These are phyloP conservation scores for Drosophila ohnishii DNA, from an alignment of 1,140 invertebrate genomes.

Conservation along the genomic window DNA sequence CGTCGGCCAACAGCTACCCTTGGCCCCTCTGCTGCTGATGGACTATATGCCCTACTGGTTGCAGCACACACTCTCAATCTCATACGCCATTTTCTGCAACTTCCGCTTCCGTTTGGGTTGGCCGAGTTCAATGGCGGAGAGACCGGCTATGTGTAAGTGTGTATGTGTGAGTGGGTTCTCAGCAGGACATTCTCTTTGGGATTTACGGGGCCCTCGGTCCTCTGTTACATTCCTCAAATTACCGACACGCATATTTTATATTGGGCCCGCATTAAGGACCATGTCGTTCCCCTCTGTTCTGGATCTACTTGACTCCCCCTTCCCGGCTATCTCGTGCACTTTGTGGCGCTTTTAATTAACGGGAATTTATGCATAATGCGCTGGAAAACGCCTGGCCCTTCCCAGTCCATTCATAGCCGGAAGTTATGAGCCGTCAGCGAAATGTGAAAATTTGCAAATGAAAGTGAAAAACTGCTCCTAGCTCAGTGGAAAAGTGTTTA, in stretches of 20 bases:
- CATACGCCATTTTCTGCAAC: conserved; percentile 75
- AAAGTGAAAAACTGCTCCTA: conserved; percentile 29
- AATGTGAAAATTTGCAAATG: conserved; percentile 61
- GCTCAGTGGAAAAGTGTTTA: conserved; percentile 43
- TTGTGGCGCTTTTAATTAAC: conserved; percentile 77
- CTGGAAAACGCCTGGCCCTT: conserved; percentile 12
- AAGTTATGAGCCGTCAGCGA: conserved; percentile 65
- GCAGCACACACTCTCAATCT: conserved; percentile 48
- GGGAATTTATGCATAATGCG: conserved; percentile 76
- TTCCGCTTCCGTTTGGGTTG: conserved; percentile 69
- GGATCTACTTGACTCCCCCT: conserved; percentile 11
- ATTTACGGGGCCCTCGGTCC: conserved; percentile 67
- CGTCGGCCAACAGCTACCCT: conserved; percentile 22
- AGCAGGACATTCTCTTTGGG: conserved; percentile 57
- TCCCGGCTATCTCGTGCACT: conserved; percentile 44
- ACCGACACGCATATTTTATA: conserved; percentile 79
- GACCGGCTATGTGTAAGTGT: background rate
- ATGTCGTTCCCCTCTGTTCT: background rate
- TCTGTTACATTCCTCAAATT: conserved; percentile 79
- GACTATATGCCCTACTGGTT: conserved; percentile 16
- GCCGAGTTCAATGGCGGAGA: conserved; percentile 28
- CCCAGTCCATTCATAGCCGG: conserved; percentile 19
- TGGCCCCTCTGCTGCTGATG: background rate
- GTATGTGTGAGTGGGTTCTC: conserved; percentile 23
- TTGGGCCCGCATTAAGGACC: conserved; percentile 67